These are phyloP conservation scores for Probosciger aterrimus DNA, from an alignment of 2,113 vertebrate genomes.

Conservation along the genomic window DNA sequence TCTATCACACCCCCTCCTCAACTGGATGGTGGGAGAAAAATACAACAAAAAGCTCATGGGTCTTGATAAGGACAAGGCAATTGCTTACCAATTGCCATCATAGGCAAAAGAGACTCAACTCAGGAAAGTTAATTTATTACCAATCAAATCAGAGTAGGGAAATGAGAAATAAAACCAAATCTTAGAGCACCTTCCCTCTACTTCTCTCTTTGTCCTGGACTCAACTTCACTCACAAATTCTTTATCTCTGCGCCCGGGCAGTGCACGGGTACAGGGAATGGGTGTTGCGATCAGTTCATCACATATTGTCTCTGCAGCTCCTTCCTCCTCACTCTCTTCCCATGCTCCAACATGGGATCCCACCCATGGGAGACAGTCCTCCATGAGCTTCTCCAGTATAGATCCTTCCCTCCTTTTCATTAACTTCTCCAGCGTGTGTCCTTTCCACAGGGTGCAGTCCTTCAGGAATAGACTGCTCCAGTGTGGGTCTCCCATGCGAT, in stretches of 20 bases:
- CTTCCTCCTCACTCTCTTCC: not conserved
- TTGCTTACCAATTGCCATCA: not conserved
- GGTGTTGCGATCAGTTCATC: not conserved
- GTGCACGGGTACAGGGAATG: fast-evolving
- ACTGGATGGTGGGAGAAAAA: not conserved
- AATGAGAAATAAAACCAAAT: not conserved
- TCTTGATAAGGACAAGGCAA: not conserved
- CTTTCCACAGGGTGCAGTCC: not conserved
- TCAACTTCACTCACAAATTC: not conserved
- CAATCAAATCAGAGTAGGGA: not conserved
- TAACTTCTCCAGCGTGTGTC: not conserved
- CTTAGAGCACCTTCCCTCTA: not conserved
- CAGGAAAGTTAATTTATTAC: not conserved
- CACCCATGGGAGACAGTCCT: not conserved
- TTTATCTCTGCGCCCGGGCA: fast-evolving
- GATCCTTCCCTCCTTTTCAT: not conserved
- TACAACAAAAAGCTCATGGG: fast-evolving
- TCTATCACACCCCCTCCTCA: not conserved
- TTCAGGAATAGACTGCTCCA: not conserved
- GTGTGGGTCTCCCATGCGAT: not conserved
- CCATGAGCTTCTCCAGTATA: not conserved
- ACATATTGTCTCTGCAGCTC: not conserved
- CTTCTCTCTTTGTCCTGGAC: not conserved
- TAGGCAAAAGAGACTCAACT: not conserved
- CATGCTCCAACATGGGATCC: not conserved